Conservation (phyloP, 2,888 invertebrate genomes). For the Drosophila tanythrix region DNA sequence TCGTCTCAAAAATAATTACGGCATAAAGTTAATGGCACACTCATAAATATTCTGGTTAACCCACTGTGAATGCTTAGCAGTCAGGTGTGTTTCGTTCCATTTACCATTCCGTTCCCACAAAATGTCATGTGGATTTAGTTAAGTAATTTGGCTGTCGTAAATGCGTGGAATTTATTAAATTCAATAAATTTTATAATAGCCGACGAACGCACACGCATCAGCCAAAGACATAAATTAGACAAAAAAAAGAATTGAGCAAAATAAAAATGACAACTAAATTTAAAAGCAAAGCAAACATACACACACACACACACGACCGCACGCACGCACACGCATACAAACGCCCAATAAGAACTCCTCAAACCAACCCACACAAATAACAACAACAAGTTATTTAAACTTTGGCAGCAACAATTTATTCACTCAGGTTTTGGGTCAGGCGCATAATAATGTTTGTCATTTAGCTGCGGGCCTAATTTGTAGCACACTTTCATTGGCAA, state of each 20-base stretch:
- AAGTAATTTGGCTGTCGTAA: constrained; percentile 33
- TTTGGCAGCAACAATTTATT: constrained; percentile 25
- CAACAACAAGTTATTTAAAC: constrained; percentile 30
- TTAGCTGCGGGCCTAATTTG: constrained; percentile 57
- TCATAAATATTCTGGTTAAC: constrained; percentile 12
- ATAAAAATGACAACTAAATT: constrained; percentile 42
- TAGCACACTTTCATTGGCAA: constrained; percentile 62
- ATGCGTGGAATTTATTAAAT: constrained; percentile 47
- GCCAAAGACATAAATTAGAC: constrained; percentile 59
- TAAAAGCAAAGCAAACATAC: constrained; percentile 38
- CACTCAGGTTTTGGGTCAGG: constrained; percentile 44
- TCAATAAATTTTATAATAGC: constrained; percentile 41
- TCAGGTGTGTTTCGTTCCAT: constrained; percentile 16
- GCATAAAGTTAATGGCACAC: not conserved
- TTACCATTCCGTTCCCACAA: constrained; percentile 1
- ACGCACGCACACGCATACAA: not conserved
- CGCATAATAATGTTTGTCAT: constrained; percentile 59
- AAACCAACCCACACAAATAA: constrained; percentile 31
- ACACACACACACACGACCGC: constrained; percentile 9
- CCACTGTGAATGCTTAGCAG: constrained; percentile 21
- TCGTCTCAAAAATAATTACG: not conserved
- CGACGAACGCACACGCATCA: constrained; percentile 61
- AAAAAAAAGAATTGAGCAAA: constrained; percentile 50
- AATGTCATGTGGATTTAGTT: constrained; percentile 21
- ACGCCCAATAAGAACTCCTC: constrained; percentile 41